phyloP scores from a whole-genome alignment of 2,797 vertebrate genomes.

The Scarus forsteni region DNA sequence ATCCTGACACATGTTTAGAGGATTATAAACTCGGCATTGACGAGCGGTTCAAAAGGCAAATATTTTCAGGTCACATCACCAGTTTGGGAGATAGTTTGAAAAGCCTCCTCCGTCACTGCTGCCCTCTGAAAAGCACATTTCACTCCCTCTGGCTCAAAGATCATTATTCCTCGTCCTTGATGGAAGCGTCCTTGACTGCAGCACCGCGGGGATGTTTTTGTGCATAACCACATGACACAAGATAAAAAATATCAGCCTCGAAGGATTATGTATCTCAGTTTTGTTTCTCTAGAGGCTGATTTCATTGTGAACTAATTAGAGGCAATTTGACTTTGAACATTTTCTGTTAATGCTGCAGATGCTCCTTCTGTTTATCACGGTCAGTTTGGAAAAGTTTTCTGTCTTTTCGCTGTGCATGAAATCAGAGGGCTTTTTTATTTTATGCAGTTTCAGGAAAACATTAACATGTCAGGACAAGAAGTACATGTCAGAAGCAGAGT shows the following conservation, averaged over 20 bases:
- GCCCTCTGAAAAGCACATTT: constrained; percentile 4
- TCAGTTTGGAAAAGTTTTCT: neutral
- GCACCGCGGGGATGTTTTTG: neutral
- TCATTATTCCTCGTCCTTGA: constrained; percentile 22
- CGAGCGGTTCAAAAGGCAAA: constrained; percentile 22
- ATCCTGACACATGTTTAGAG: constrained; percentile 13
- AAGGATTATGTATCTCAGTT: neutral
- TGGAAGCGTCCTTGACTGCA: constrained; percentile 34
- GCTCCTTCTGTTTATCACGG: neutral
- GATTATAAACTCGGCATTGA: constrained; percentile 6
- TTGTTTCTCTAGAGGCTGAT: neutral
- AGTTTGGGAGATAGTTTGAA: constrained; percentile 32
- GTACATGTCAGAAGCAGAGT: too few species aligned
- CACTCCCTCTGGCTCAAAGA: constrained; percentile 21
- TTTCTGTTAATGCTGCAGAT: neutral
- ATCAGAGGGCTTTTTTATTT: too few species aligned
- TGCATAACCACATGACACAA: neutral
- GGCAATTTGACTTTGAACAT: neutral
- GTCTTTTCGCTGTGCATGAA: too few species aligned
- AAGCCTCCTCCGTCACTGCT: constrained; percentile 15
- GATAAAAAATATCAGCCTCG: neutral
- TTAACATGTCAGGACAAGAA: too few species aligned
- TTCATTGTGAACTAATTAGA: neutral
- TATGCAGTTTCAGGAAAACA: too few species aligned
- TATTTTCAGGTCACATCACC: constrained; percentile 31